phyloP scores from a whole-genome alignment of 1,140 invertebrate genomes.

The Lasioglossum baleicum region DNA sequence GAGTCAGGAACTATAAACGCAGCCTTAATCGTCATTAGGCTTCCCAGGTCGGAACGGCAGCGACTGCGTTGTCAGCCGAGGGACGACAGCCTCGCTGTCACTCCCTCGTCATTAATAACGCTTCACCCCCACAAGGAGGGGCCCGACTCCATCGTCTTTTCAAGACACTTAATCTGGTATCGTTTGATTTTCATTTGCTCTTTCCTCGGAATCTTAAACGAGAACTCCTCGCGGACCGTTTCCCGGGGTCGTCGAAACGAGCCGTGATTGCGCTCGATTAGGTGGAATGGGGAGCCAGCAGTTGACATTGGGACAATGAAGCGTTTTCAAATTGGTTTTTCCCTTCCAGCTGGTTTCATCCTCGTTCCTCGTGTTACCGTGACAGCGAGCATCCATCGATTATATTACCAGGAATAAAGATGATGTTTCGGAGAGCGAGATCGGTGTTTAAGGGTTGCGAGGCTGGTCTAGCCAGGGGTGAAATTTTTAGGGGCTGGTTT shows the following conservation, averaged over 20 bases:
- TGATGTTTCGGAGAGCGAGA: too few relatives aligned
- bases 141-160: slow-evolving; percentile 16
- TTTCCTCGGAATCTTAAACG: not conserved
- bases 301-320: not conserved
- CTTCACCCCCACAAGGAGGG: slow-evolving; percentile 19
- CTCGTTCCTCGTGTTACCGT: not conserved
- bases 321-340: too few relatives aligned
- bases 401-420: too few relatives aligned
- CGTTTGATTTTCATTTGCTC: slow-evolving; percentile 32
- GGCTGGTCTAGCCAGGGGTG: too few relatives aligned
- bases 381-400: not conserved
- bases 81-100: slow-evolving; percentile 44
- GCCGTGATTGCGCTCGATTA: slow-evolving; percentile 7
- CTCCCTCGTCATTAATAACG: slow-evolving; percentile 68
- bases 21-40: slow-evolving; percentile 71
- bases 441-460: too few relatives aligned
- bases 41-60: slow-evolving; percentile 47
- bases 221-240: too few relatives aligned
- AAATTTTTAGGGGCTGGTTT: too few relatives aligned
- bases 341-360: not conserved
- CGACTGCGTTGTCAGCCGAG: slow-evolving; percentile 37
- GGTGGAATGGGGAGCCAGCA: not conserved
- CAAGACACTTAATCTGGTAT: slow-evolving; percentile 12
- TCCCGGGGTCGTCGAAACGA: not conserved
- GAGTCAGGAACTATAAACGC: too few relatives aligned